These are phyloP conservation scores for Amphiura filiformis DNA, from an alignment of 35 echinoderm and acorn worm species.

Conservation along the genomic window DNA sequence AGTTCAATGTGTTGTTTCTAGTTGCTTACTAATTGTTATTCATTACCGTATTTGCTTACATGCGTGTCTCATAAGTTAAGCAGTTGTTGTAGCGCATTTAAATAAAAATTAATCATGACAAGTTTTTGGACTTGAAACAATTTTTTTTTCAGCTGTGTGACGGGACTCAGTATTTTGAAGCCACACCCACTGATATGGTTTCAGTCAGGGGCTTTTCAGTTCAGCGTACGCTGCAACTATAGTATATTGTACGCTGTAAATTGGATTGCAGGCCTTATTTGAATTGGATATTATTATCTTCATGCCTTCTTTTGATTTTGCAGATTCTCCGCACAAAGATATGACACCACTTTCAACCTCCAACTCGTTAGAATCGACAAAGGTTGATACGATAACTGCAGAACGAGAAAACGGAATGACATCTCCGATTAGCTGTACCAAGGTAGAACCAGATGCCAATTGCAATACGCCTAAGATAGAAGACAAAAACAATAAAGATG, in stretches of 20 bases:
- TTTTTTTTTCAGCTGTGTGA: not conserved
- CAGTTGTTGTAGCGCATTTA: not conserved
- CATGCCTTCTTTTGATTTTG: not conserved
- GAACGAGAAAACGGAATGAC: constrained; percentile 9
- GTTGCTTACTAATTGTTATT: not conserved
- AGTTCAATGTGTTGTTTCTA: not conserved
- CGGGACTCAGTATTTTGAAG: not conserved
- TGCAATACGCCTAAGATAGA: constrained; percentile 6
- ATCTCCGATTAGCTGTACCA: not conserved
- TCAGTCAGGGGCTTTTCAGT: no score
- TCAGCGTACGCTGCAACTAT: no score
- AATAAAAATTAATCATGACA: not conserved
- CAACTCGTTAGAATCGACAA: constrained; percentile 33
- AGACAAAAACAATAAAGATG: constrained; percentile 68
- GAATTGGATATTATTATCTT: not conserved
- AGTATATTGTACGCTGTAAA: no score
- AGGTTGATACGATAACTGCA: constrained; percentile 15
- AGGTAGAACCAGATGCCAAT: not conserved
- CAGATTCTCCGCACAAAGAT: constrained; percentile 83
- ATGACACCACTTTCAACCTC: constrained; percentile 74
- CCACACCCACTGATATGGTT: not conserved
- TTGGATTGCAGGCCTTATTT: no score
- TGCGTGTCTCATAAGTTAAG: no score
- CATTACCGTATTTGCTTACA: not conserved
- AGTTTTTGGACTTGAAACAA: constrained; percentile 6